These are phyloP conservation scores for Hexactinellida sp. DNA, from an alignment of 37 sponge, comb jelly and placozoan species.

Conservation along the genomic window DNA sequence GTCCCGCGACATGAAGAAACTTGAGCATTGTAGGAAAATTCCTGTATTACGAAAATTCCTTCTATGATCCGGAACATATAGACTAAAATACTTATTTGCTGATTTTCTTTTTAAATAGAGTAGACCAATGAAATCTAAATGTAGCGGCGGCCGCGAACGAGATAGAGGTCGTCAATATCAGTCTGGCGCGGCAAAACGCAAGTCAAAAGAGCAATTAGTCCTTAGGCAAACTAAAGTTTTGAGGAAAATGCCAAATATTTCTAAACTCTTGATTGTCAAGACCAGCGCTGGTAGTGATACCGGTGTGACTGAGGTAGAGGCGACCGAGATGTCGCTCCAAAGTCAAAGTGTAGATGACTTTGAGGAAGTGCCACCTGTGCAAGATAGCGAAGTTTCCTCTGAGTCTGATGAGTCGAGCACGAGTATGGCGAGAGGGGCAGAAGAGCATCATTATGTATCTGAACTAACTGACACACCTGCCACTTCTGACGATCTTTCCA, in stretches of 20 bases:
- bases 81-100: too few relatives aligned
- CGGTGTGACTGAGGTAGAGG: background rate
- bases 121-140: too few relatives aligned
- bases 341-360: background rate
- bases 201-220: background rate
- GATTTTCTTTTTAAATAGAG: too few relatives aligned
- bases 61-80: too few relatives aligned
- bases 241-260: background rate
- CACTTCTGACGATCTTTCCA: background rate
- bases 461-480: background rate
- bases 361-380: background rate
- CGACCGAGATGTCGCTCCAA: background rate
- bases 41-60: too few relatives aligned
- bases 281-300: background rate
- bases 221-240: background rate
- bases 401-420: too few relatives aligned
- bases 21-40: too few relatives aligned
- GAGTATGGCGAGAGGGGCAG: background rate
- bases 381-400: too few relatives aligned
- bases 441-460: background rate
- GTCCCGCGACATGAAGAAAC: too few relatives aligned
- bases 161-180: background rate
- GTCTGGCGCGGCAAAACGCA: constrained; percentile 8
- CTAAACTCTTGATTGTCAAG: background rate
- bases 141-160: background rate